Base-by-base conservation (phyloP, 1,140 invertebrate genomes). In the Gonatopus flavifemur region DNA sequence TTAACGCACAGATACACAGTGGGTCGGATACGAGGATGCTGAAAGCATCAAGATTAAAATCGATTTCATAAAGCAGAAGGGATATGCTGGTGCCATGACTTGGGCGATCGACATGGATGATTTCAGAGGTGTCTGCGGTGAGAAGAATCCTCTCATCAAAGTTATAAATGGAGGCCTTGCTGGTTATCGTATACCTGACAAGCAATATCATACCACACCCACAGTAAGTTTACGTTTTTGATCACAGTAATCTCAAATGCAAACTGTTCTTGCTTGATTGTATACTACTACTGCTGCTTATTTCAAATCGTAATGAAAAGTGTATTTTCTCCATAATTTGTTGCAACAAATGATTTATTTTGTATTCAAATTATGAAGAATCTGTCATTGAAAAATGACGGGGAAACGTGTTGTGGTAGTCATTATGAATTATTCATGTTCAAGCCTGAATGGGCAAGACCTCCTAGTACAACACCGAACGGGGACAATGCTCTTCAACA, bases 91-190 rank as follows among this genome's bases (percentile, higher is more conserved):
- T 4, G 83, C 88, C 1, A 95, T 95, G 92, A 88, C 84, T 8
- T 95, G 92, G 92, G 90, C 91, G 4, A 88, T 91, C 36, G 90
- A 92, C 53, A 91, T 92, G 89, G 90, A 93, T 45, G 90, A 92
- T 62, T 92, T 91, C 62, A 78, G 81, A 39, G 89, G 89, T 1
- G 58, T 90, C 3, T 93, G 90, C 64, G 90, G 90, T 0, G 75
- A 81, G 1, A 81, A 81, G 53, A 91, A 91, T 66, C 80, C 85
- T 1, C 70, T 93, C 1, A 86, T 86, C 55, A 83, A 86, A 43
- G 80, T 90, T 37, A 68, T 95, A 13, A 74, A 89, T 57, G 79
- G 87, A 16, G 85, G 85, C 46, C 87, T 95, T 85, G 82, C 83
- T 41, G 76, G 80, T 36, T 94, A 94, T 64, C 71, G 64, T 2